Evolutionary conservation across 1,140 invertebrate species (phyloP).

Genomic region (Paraescarpia echinospica): DNA sequence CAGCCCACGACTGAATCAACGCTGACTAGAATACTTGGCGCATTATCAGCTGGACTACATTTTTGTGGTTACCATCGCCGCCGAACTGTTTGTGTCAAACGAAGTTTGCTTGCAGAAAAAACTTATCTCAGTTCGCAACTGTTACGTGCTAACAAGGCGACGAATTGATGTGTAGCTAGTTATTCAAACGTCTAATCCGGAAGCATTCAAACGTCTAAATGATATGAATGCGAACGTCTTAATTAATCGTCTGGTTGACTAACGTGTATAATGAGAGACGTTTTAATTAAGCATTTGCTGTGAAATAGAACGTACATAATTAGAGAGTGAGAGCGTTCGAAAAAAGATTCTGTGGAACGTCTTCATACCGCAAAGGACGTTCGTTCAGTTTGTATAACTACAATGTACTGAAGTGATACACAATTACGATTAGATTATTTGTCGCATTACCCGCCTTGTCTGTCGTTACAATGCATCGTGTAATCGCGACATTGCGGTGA

Average conservation of each 20-base stretch:
- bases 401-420: not conserved
- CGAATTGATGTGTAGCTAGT: slow-evolving; percentile 5
- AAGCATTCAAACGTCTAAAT: not conserved
- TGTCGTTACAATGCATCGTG: not conserved
- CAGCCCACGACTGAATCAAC: not conserved
- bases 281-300: not conserved
- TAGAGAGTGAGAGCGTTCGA: not conserved
- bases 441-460: not conserved
- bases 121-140: not conserved
- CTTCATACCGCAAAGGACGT: not conserved
- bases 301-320: not conserved
- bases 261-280: too few species aligned
- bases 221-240: too few species aligned
- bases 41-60: not conserved
- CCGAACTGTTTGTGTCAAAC: not conserved
- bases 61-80: not conserved
- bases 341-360: not conserved
- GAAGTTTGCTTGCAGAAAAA: not conserved
- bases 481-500: not conserved
- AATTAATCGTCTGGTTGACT: too few species aligned
- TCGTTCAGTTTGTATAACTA: not conserved
- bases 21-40: not conserved
- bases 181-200: not conserved
- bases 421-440: not conserved
- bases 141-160: not conserved